These are phyloP conservation scores for Hypercompe scribonia DNA, from an alignment of 2,888 invertebrate genomes.

Conservation along the genomic window DNA sequence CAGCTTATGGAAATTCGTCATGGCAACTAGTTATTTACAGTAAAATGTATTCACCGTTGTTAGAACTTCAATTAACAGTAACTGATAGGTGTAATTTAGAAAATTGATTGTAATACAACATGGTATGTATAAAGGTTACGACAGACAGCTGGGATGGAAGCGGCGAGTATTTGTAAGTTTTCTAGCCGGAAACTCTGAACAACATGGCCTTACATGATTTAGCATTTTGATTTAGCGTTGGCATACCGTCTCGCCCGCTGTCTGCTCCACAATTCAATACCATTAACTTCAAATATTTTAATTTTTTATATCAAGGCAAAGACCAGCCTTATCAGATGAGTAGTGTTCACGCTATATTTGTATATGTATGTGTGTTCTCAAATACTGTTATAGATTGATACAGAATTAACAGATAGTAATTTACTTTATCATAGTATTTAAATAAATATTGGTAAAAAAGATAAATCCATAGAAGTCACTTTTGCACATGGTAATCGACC, in stretches of 20 bases:
- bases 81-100: not conserved
- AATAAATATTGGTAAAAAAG: not conserved
- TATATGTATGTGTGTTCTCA: not conserved
- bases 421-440: not conserved
- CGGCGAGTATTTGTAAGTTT: too few relatives aligned
- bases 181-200: not conserved
- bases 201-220: not conserved
- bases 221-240: not conserved
- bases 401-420: not conserved
- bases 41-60: slow-evolving; percentile 12
- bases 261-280: not conserved
- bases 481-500: not conserved
- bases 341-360: not conserved
- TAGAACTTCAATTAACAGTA: not conserved
- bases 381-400: not conserved
- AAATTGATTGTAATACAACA: not conserved
- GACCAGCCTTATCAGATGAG: not conserved
- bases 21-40: slow-evolving; percentile 7
- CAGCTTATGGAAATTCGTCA: slow-evolving; percentile 17
- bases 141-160: too few relatives aligned
- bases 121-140: not conserved
- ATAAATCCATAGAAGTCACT: not conserved
- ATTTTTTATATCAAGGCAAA: not conserved
- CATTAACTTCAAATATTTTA: not conserved
- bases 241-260: not conserved